A percentile compares a stretch with the other conserved stretches of the same genome.
Conservation (phyloP, 2,888 invertebrate species). For the Beris morrisii region DNA sequence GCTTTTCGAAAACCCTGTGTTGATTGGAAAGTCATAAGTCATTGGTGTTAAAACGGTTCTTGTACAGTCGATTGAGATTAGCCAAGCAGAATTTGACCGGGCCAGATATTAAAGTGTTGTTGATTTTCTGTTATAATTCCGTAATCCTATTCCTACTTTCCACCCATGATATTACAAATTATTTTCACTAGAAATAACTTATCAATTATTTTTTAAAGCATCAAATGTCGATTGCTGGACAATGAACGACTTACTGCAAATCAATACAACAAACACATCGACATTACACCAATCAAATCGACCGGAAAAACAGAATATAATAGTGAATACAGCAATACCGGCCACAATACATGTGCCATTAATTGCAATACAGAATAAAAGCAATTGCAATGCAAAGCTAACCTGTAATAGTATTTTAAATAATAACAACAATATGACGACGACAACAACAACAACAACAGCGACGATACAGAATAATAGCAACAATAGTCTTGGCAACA, state of each 20-base stretch:
- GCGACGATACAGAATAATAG: neutral
- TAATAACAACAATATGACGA: constrained; percentile 26
- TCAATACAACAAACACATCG: constrained; percentile 33
- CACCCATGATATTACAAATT: too few species aligned
- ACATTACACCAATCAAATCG: constrained; percentile 42
- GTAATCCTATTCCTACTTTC: too few species aligned
- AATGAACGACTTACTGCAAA: constrained; percentile 44
- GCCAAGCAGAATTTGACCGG: too few species aligned
- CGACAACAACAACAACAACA: neutral
- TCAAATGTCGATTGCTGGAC: constrained; percentile 53
- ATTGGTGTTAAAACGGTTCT: too few species aligned
- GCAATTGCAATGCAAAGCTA: constrained; percentile 42
- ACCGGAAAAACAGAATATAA: constrained; percentile 48
- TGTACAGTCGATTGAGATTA: too few species aligned
- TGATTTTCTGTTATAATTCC: too few species aligned
- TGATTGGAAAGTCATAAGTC: too few species aligned
- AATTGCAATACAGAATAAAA: constrained; percentile 51
- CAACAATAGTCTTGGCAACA: constrained; percentile 1
- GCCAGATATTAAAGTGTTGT: too few species aligned
- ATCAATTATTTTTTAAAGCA: constrained; percentile 42
- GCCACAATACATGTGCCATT: constrained; percentile 42
- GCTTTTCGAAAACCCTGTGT: too few species aligned
- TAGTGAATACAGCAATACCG: constrained; percentile 34
- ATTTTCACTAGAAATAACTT: too few species aligned
- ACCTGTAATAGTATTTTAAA: constrained; percentile 13